Evolutionary conservation across 2,113 vertebrate species (phyloP), one percentile per base, ranked within the genome.

Genomic region (Eulacestoma nigropectus): DNA sequence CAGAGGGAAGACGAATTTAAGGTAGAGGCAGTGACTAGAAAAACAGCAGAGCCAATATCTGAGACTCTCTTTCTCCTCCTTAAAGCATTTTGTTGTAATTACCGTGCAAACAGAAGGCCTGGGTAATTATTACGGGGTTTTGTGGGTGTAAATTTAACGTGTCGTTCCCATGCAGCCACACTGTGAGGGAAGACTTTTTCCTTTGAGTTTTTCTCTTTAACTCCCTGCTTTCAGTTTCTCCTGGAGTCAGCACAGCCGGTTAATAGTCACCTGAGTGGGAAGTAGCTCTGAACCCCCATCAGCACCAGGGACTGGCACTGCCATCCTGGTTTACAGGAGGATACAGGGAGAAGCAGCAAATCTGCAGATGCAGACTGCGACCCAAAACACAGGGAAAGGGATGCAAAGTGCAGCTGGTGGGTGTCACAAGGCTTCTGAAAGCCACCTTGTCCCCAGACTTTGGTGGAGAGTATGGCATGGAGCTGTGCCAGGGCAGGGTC

Each of bases 401-500:
- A 15, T n/a, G 59, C 46, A 17, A 7, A 46, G 39, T 13, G 35
- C 35, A 23, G 17, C 8, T 13, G 33, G 18, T 3, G 20, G 39
- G 9, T 62, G 72, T 53, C 59, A 18, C 32, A 26, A 32, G 25
- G 46, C 32, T 73, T 27, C 65, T 32, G 32, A 62, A 41, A 65
- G 13, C 17, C 18, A 5, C 9, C 32, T n/a, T 16, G 23, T 50
- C 26, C 55, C 52, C 53, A 46, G 41, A 4, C 6, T 37, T 14
- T 10, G 35, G 33, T 27, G 17, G 35, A 50, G 26, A 32, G 10
- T 2, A 14, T 10, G 46, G 16, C 27, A 32, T 25, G 60, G 39
- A 46, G 44, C 29, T 81, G 16, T 30, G 9, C 0, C 46, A 67
- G 19, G 30, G 1, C 0, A 41, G 13, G 3, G 0, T 46, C 1